Evolutionary conservation across 2,797 vertebrate genomes (phyloP).

Genomic region (Urocyon cinereoargenteus): DNA sequence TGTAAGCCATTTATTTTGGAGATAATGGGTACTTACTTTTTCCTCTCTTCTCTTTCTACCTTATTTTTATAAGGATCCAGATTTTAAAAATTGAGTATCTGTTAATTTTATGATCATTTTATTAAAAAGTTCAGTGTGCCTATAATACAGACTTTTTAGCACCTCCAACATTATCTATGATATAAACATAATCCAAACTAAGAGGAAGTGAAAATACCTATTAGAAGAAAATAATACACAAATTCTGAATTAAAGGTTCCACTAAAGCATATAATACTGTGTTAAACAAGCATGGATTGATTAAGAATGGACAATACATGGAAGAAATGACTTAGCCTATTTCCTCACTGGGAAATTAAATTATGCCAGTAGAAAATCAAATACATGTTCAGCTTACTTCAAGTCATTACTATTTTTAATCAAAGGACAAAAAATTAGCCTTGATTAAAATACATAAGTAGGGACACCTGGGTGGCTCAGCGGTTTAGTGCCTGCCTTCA

Average conservation of each 20-base stretch:
- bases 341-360: conserved; percentile 45
- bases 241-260: background rate
- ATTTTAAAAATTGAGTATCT: background rate
- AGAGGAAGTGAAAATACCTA: background rate
- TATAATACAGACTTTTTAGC: background rate
- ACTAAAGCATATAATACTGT: background rate
- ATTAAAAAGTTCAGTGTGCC: background rate
- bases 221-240: background rate
- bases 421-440: conserved; percentile 32
- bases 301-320: background rate
- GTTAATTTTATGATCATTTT: background rate
- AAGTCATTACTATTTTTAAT: conserved; percentile 1
- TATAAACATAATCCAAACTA: background rate
- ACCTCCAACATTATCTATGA: background rate
- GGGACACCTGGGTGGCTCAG: no score
- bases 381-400: conserved; percentile 54
- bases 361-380: conserved; percentile 16
- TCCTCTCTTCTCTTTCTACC: background rate
- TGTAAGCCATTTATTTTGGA: background rate
- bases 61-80: background rate
- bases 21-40: background rate
- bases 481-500: no score
- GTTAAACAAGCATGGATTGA: background rate
- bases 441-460: conserved; percentile 42
- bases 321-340: conserved; percentile 49